Base-by-base conservation (phyloP, 1,140 invertebrate species). In the Lordiphosa mommai region DNA sequence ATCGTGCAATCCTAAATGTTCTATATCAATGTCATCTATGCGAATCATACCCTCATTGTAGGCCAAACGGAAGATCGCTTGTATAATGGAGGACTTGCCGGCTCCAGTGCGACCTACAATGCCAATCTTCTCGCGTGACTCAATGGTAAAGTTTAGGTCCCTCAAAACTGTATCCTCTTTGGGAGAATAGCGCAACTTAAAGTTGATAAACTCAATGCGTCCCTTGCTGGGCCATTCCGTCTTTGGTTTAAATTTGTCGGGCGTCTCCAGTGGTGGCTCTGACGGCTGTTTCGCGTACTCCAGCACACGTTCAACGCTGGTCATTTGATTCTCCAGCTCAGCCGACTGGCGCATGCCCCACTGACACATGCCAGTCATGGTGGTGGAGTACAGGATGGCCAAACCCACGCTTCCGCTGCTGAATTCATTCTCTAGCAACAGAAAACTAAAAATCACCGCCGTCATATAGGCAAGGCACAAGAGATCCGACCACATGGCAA, bases 81-180 rank as follows among this genome's bases (percentile, higher is more conserved):
- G 90, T 48, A 97, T 95, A 2, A 98, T 89, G 0, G 96, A 97
- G 0, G 95, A 96, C 88, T 98, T 98, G 9, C 97, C 97, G 30
- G 97, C 96, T 0, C 97, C 97, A 6, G 95, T 96, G 79, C 95
- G 91, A 2, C 96, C 96, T 10, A 96, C 95, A 53, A 97, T 94
- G 1, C 95, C 94, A 48, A 96, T 7, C 94, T 94, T 97, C 88
- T 97, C 95, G 34, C 89, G 90, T 0, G 94, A 90, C 33, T 92
- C 61, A 14, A 97, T 92, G 0, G 86, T 80, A 40, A 95, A 92
- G 17, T 90, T 92, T 0, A 96, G 89, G 61, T 93, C 91, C 48
- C 92, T 93, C 3, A 96, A 86, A 1, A 95, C 93, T 0, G 91
- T 89, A 0, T 90, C 84, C 6, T 91, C 90, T 0, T 87, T 49